Evolutionary conservation across 2,797 vertebrate species (phyloP).

Genomic region (Cryptoprocta ferox): DNA sequence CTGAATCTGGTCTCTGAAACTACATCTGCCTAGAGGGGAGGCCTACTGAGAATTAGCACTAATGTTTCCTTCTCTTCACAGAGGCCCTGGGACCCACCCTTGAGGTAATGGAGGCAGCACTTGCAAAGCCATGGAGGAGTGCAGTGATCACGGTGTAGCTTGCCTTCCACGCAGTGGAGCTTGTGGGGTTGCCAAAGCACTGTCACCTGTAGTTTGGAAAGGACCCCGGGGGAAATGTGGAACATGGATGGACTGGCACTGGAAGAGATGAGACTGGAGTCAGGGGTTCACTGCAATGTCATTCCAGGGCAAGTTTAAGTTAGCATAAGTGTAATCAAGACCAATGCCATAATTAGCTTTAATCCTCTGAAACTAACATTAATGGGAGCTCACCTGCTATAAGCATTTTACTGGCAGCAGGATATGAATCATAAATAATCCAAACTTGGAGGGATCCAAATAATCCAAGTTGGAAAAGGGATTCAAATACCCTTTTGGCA

Average conservation of each 20-base stretch:
- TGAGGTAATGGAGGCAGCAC: background rate
- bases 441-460: background rate
- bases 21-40: background rate
- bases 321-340: background rate
- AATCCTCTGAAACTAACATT: slow-evolving; percentile 59
- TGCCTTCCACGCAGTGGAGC: background rate
- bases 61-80: background rate
- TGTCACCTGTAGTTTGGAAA: background rate
- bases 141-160: background rate
- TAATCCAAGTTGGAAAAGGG: background rate
- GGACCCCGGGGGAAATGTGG: background rate
- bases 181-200: background rate
- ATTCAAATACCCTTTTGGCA: background rate
- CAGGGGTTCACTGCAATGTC: background rate
- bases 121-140: background rate
- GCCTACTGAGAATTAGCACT: background rate
- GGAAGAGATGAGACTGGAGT: background rate
- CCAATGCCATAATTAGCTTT: slow-evolving; percentile 39
- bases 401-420: slow-evolving; percentile 62
- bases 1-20: background rate
- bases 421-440: slow-evolving; percentile 61
- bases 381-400: slow-evolving; percentile 37
- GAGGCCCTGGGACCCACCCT: background rate
- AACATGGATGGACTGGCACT: background rate
- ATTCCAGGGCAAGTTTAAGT: background rate